These are phyloP conservation scores for Spisula subtruncata DNA, from an alignment of 2,888 invertebrate species.

Conservation along the genomic window DNA sequence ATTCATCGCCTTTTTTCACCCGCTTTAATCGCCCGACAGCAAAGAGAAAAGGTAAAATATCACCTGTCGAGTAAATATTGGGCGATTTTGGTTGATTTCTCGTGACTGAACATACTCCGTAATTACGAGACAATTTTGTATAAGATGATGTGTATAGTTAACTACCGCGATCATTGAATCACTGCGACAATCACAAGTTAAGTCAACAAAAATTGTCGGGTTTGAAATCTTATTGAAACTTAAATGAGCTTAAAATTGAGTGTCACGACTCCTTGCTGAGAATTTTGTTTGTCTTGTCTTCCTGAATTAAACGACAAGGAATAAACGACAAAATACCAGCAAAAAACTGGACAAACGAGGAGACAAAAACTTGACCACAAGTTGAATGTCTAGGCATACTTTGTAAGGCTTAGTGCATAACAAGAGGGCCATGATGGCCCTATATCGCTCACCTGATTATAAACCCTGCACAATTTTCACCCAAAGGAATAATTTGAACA, in stretches of 20 bases:
- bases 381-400: background rate
- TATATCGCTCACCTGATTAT: too few relatives aligned
- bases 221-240: slow-evolving; percentile 51
- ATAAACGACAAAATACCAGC: background rate
- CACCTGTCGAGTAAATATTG: slow-evolving; percentile 32
- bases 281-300: background rate
- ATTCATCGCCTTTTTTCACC: slow-evolving; percentile 3
- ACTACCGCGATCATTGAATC: slow-evolving; percentile 16
- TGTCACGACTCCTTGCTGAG: background rate
- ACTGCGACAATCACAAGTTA: slow-evolving; percentile 43
- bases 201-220: slow-evolving; percentile 57
- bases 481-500: too few relatives aligned
- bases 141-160: slow-evolving; percentile 34
- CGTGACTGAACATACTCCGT: slow-evolving; percentile 33
- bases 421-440: too few relatives aligned
- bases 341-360: background rate
- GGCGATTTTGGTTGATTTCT: slow-evolving; percentile 29
- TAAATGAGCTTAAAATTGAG: slow-evolving; percentile 58
- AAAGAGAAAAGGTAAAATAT: slow-evolving; percentile 28
- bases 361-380: slow-evolving; percentile 22
- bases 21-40: background rate
- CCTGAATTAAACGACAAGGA: background rate
- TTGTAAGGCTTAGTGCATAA: background rate
- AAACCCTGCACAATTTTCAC: too few relatives aligned
- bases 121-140: slow-evolving; percentile 19